Evolutionary conservation across 2,113 vertebrate species (phyloP), one percentile per base, ranked within the genome.

Genomic region (Arenaria interpres): DNA sequence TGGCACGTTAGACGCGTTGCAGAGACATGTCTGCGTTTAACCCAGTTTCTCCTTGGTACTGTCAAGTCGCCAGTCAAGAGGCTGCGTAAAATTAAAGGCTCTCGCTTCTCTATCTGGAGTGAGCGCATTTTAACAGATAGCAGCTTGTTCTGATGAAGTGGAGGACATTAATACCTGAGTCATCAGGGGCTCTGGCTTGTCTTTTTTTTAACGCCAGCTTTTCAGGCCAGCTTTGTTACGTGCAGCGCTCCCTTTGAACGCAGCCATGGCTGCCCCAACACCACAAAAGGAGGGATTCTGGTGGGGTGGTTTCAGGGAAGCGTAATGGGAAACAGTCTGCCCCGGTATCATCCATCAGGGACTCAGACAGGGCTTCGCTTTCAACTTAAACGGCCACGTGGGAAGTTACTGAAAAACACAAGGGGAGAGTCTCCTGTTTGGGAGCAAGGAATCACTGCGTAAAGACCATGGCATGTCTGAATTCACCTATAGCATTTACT

Each of bases 111-210:
- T 83, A 10, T 73, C 50, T 75, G 69, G 56, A 91, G 43, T 7
- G 41, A 86, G 66, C 48, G 45, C 35, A 27, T 68, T 88, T 91
- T n/a, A 85, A 90, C 75, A 94, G 60, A 51, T 4, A 64, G 43
- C 57, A 89, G 87, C 67, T 93, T 88, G 27, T 91, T 76, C 57
- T 94, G 75, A 69, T 87, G 75, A 68, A 92, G 89, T 88, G 56
- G 72, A 88, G 35, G 66, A 48, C 72, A 23, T 96, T 76, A 95
- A 88, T 84, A 90, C 85, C 59, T 56, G 78, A 90, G 51, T 86
- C 88, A 93, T 88, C 78, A 75, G 72, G 33, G 24, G 23, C 71
- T 88, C 88, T 93, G 69, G 56, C 23, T 24, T 54, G 53, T 73
- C 60, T 81, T 80, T 89, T 54, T 39, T 62, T 14, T n/a, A n/a